Evolutionary conservation across 1,140 invertebrate genomes (phyloP).

Genomic region (Contarinia nasturtii): DNA sequence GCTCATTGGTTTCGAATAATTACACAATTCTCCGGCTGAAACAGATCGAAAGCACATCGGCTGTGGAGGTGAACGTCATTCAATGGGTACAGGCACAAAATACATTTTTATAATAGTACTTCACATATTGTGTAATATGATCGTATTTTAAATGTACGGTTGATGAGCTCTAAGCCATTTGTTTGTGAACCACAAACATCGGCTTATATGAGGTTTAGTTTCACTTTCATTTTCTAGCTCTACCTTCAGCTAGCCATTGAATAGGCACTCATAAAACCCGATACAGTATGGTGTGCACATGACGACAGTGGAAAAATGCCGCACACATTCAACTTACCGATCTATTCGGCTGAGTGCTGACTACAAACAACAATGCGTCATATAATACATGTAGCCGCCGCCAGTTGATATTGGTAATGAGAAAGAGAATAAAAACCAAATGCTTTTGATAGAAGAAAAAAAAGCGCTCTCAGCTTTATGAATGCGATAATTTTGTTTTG

Average conservation of each 20-base stretch:
- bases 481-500: too few species aligned
- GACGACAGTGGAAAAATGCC: not conserved
- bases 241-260: constrained; percentile 22
- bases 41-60: not conserved
- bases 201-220: not conserved
- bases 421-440: too few species aligned
- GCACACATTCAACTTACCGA: too few species aligned
- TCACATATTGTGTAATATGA: not conserved
- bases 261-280: constrained; percentile 13
- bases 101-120: not conserved
- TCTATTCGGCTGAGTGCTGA: too few species aligned
- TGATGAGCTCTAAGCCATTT: not conserved
- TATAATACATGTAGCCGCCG: too few species aligned
- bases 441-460: too few species aligned
- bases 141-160: not conserved
- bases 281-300: not conserved
- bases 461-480: too few species aligned
- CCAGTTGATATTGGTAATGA: too few species aligned
- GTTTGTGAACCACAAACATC: not conserved
- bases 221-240: constrained; percentile 25
- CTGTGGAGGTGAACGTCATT: not conserved
- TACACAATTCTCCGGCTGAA: not conserved
- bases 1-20: too few species aligned
- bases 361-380: too few species aligned
- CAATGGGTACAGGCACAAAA: not conserved